Evolutionary conservation across 2,888 invertebrate genomes (phyloP), one percentile per base, ranked within the genome.

Genomic region (Perdita meconis): DNA sequence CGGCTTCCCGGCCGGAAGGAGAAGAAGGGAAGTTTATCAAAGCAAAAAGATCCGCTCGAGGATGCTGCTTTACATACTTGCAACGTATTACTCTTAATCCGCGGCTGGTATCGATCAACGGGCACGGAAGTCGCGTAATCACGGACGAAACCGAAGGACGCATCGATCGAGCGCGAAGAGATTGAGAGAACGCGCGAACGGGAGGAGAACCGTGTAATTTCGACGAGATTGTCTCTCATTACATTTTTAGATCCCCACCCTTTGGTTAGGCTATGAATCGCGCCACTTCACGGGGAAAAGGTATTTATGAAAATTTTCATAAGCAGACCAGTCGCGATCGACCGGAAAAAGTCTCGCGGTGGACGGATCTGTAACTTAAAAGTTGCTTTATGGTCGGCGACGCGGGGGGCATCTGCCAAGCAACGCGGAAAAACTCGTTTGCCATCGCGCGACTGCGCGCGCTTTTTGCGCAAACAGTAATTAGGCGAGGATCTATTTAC

Each of bases 291-390:
- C 57, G 38, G 50, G 24, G 30, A 22, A 65, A n/a, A 74, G 36
- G 53, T 59, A 44, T 59, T 65, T 57, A 74, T 64, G 75, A 74
- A 74, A 57, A 74, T 74, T 64, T 59, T 19, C 51, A 10, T 59
- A 53, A 74, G 24, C 44, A 40, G 16, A 70, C 59, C 40, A 30
- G 40, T 8, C 5, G 5, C 8, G 55, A 65, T 47, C 59, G 30
- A 26, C 10, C 10, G 10, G 10, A 4, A 16, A 30, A 44, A 30
- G 13, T 5, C 50, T 30, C 10, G n/a, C 1, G 12, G 19, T n/a
- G n/a, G n/a, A n/a, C n/a, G 10, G 16, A 50, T 30, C 12, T 12
- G 30, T 30, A 30, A 30, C 6, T 30, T 30, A 30, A 6, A 2
- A 30, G 30, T 6, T 30, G 30, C 6, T 30, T 30, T 6, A 30